phyloP scores from a whole-genome alignment of 2,888 invertebrate genomes.

The Yponomeuta cagnagella region DNA sequence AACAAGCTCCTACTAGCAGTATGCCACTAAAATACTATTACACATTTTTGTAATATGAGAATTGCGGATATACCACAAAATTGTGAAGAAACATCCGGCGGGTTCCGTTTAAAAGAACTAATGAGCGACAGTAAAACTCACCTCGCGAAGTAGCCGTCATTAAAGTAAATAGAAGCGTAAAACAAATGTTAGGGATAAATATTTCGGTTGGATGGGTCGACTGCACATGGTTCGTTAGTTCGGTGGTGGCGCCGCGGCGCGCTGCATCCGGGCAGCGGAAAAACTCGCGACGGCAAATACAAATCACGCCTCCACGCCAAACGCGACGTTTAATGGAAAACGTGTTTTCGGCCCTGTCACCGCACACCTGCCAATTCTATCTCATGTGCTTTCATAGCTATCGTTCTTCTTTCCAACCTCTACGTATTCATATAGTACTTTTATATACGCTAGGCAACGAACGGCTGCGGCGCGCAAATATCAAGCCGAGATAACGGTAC shows the following conservation, averaged over 20 bases:
- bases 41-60: too few relatives aligned
- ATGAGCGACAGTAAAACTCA: not conserved
- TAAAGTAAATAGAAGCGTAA: conserved; percentile 35
- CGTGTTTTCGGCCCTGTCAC: conserved; percentile 16
- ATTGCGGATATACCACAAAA: too few relatives aligned
- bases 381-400: not conserved
- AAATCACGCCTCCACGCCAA: conserved; percentile 46
- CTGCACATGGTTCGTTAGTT: conserved; percentile 65
- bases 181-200: conserved; percentile 52
- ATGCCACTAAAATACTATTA: not conserved
- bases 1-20: not conserved
- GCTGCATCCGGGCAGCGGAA: conserved; percentile 50
- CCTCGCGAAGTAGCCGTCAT: conserved; percentile 3
- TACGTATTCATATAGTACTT: not conserved
- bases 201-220: conserved; percentile 50
- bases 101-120: not conserved
- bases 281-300: conserved; percentile 61
- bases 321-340: conserved; percentile 19
- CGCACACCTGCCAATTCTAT: not conserved
- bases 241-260: conserved; percentile 44
- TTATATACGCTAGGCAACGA: not conserved
- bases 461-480: not conserved
- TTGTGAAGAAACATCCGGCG: not conserved
- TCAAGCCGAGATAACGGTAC: not conserved
- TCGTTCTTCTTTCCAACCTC: not conserved